Evolutionary conservation across 2,797 vertebrate genomes (phyloP).

Genomic region (Cossypha dichroa): DNA sequence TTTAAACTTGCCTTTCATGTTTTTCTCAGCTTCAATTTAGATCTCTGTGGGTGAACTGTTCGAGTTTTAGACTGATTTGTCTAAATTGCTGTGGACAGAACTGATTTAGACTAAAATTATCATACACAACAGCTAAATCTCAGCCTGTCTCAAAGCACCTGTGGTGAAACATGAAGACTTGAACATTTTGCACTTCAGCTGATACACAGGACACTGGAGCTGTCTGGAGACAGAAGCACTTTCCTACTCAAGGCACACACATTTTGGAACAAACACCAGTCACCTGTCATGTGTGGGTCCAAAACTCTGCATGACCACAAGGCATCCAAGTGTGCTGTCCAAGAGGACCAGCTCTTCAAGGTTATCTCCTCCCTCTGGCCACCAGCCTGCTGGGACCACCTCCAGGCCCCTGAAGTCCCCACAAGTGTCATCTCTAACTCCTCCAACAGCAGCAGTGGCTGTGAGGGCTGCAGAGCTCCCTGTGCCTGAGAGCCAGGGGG

Average conservation of each 20-base stretch:
- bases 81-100: neutral
- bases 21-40: neutral
- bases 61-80: neutral
- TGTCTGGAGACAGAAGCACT: neutral
- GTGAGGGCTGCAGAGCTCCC: neutral
- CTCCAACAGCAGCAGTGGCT: neutral
- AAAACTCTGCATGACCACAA: neutral
- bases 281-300: fast-evolving
- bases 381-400: neutral
- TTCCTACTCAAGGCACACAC: neutral
- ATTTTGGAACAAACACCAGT: neutral
- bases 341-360: neutral
- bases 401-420: neutral
- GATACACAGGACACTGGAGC: neutral
- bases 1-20: neutral
- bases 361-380: neutral
- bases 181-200: neutral
- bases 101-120: neutral
- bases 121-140: neutral
- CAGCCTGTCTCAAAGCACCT: neutral
- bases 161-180: neutral
- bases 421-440: neutral
- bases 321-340: neutral
- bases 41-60: neutral
- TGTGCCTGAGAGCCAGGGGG: neutral